Percentiles rank a stretch among this genome's conserved stretches.
These are phyloP conservation scores for Teleiodes luculella DNA, from an alignment of 2,888 invertebrate genomes.

Conservation along the genomic window DNA sequence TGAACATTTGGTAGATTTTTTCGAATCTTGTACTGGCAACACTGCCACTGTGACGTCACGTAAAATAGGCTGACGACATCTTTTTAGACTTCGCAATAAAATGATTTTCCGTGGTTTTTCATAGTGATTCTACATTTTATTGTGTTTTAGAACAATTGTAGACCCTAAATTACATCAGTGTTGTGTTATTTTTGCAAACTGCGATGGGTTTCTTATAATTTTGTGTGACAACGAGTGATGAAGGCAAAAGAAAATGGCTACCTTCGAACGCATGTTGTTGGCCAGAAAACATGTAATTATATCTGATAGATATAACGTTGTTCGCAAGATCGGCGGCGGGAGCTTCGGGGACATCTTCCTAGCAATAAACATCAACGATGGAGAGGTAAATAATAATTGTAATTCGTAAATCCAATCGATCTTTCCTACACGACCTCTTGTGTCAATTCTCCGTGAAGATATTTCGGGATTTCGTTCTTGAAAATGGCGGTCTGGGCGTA, in stretches of 20 bases:
- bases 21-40: slow-evolving; percentile 37
- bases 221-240: slow-evolving; percentile 67
- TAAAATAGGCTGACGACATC: slow-evolving; percentile 66
- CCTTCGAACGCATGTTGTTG: slow-evolving; percentile 70
- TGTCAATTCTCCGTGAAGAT: slow-evolving; percentile 43
- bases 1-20: slow-evolving; percentile 9
- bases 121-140: slow-evolving; percentile 54
- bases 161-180: slow-evolving; percentile 56
- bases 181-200: slow-evolving; percentile 56
- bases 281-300: slow-evolving; percentile 70
- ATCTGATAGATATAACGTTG: slow-evolving; percentile 95
- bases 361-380: slow-evolving; percentile 93
- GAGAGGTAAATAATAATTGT: slow-evolving; percentile 82
- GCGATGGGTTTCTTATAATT: slow-evolving; percentile 60
- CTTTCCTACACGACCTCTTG: slow-evolving; percentile 33
- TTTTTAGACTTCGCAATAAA: slow-evolving; percentile 58
- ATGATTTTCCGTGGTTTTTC: slow-evolving; percentile 59
- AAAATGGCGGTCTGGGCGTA: slow-evolving; percentile 65
- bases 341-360: slow-evolving; percentile 99
- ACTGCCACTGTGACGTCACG: slow-evolving; percentile 73
- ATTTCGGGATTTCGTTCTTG: slow-evolving; percentile 57
- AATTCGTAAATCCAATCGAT: slow-evolving; percentile 30
- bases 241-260: slow-evolving; percentile 73
- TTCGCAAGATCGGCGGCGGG: slow-evolving; percentile 98
- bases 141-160: slow-evolving; percentile 50